Conservation (phyloP, 2,113 vertebrate species). For the Sorex araneus region DNA sequence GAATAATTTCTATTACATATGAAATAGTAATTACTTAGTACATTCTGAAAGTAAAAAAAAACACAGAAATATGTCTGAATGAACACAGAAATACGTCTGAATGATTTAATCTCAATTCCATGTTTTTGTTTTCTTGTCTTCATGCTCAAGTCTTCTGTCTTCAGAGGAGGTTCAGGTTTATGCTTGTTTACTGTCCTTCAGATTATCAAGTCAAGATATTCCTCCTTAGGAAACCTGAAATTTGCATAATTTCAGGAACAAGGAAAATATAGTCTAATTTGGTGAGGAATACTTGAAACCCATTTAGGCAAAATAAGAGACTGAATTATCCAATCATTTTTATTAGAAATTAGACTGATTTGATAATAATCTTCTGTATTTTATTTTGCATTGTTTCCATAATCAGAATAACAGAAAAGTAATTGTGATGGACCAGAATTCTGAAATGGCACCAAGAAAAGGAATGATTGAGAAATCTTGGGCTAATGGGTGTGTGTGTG, state of each 20-base stretch:
- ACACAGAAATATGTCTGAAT: background rate
- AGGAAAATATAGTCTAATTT: background rate
- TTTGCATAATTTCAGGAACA: background rate
- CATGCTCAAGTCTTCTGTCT: background rate
- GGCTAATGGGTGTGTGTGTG: no score
- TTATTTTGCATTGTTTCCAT: conserved; percentile 2
- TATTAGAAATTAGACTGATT: background rate
- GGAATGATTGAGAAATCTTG: no score
- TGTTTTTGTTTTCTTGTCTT: background rate
- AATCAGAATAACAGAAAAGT: background rate
- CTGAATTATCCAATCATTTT: background rate
- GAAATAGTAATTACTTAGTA: background rate
- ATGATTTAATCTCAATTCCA: background rate
- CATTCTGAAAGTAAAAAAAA: background rate
- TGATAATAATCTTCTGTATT: background rate
- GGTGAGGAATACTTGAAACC: background rate
- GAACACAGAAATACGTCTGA: background rate
- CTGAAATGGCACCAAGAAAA: background rate
- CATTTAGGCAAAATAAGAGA: background rate
- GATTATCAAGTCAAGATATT: background rate
- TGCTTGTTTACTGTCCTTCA: background rate
- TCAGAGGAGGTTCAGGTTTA: background rate
- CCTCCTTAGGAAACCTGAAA: background rate
- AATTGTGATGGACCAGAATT: background rate
- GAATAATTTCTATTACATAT: background rate